Evolutionary conservation across 1,140 invertebrate genomes (phyloP).

Genomic region (Fopius arisanus): DNA sequence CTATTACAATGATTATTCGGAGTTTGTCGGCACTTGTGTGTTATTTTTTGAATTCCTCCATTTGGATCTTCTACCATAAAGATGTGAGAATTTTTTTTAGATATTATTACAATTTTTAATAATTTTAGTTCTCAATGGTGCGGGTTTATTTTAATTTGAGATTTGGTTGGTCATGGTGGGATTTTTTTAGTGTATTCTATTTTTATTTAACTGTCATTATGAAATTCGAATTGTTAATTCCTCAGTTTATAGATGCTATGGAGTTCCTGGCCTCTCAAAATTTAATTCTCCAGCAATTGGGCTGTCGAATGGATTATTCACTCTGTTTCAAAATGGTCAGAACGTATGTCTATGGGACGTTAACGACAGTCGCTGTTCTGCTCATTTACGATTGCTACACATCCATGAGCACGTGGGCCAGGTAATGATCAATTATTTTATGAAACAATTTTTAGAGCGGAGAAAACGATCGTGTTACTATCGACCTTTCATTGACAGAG

Average conservation of each 20-base stretch:
- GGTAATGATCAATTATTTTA: not conserved
- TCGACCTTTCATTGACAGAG: no score
- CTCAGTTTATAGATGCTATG: slow-evolving; percentile 18
- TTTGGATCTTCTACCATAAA: slow-evolving; percentile 1
- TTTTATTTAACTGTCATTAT: no score
- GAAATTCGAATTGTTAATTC: not conserved
- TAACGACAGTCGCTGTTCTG: not conserved
- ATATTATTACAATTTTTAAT: not conserved
- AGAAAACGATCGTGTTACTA: no score
- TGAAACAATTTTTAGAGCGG: no score
- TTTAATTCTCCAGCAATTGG: slow-evolving; percentile 9
- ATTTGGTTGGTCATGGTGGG: no score
- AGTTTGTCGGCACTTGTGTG: slow-evolving; percentile 2
- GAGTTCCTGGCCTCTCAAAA: not conserved
- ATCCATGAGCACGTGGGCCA: not conserved
- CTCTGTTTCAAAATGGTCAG: not conserved
- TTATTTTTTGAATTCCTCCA: not conserved
- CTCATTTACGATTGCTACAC: not conserved
- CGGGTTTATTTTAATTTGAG: no score
- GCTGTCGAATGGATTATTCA: slow-evolving; percentile 3
- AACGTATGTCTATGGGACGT: slow-evolving; percentile 4
- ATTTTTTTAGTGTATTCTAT: no score
- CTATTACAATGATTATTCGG: not conserved
- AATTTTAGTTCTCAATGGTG: no score
- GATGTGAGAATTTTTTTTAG: slow-evolving; percentile 8